Base-by-base conservation (phyloP, 2,888 invertebrate species). In the Apamea anceps region DNA sequence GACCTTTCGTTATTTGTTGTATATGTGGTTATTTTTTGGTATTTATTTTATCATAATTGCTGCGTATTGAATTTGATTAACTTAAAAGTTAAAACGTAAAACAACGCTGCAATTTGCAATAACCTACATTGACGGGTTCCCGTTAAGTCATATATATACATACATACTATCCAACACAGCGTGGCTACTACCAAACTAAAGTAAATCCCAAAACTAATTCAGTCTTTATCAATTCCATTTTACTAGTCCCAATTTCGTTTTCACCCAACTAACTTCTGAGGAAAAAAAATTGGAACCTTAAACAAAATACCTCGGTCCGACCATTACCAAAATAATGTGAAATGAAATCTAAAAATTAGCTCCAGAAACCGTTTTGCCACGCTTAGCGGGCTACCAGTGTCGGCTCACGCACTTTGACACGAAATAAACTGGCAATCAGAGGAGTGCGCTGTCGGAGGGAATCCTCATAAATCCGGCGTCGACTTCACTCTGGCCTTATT, bases 381-480 rank as follows among this genome's bases (percentile, higher is more conserved):
- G 76, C 78, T 86, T 81, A 79, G 82, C 76, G 51, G 77, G 75
- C 75, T 73, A 65, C 60, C 42, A 81, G 88, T 81, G 86, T 81
- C 86, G 87, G 91, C 92, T 91, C 92, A 95, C 96, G 95, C 96
- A 95, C 94, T 95, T 94, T 94, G 94, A 93, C 94, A 94, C 94
- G 91, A 94, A 95, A 96, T 95, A 96, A 96, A 96, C 96, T 93
- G 95, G 95, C 96, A 96, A 96, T 96, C 96, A 94, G 93, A 91
- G 92, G 91, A 95, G 95, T 95, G 95, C 95, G 93, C 92, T 92
- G 95, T 95, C 94, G 93, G 93, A 90, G 93, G 92, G 95, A 95
- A 95, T 95, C 95, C 96, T 93, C 95, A 95, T 96, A 96, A 96
- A 96, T 96, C 96, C 96, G 93, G 91, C 89, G 93, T 91, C 93